These are phyloP conservation scores for Apamea epomidion DNA, from an alignment of 2,888 invertebrate species.

Conservation along the genomic window DNA sequence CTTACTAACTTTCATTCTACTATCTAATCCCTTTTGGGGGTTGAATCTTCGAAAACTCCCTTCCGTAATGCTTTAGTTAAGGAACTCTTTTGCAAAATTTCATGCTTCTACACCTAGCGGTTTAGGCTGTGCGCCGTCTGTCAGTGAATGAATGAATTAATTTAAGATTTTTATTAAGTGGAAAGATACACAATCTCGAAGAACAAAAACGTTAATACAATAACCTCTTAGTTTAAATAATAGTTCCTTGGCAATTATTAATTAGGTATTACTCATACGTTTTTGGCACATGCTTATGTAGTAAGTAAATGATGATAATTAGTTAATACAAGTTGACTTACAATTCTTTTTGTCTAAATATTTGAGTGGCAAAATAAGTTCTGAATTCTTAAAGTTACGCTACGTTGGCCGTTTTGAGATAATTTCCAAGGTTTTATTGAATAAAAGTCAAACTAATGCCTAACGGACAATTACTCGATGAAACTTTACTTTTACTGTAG, in stretches of 20 bases:
- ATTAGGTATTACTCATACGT: constrained; percentile 22
- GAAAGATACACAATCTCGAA: neutral
- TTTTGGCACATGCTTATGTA: constrained; percentile 39
- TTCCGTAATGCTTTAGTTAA: neutral
- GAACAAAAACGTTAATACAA: constrained; percentile 20
- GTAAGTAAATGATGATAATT: constrained; percentile 5
- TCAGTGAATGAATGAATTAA: neutral
- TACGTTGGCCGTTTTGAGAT: constrained; percentile 4
- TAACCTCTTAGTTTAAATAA: constrained; percentile 12
- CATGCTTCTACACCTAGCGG: neutral
- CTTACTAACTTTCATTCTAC: neutral
- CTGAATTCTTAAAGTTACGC: constrained; percentile 5
- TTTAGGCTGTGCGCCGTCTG: neutral
- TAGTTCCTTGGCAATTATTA: constrained; percentile 23
- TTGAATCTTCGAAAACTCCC: neutral
- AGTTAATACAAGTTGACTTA: constrained; percentile 4
- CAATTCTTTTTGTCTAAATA: constrained; percentile 13
- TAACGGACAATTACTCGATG: constrained; percentile 6
- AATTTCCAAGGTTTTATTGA: constrained; percentile 4
- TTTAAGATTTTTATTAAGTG: neutral
- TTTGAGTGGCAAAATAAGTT: constrained; percentile 18
- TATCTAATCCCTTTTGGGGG: neutral
- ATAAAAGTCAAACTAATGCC: neutral
- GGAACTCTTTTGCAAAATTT: neutral
- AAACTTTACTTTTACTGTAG: neutral